Base-by-base conservation (phyloP, 1,140 invertebrate species). In the Antheraea pernyi region DNA sequence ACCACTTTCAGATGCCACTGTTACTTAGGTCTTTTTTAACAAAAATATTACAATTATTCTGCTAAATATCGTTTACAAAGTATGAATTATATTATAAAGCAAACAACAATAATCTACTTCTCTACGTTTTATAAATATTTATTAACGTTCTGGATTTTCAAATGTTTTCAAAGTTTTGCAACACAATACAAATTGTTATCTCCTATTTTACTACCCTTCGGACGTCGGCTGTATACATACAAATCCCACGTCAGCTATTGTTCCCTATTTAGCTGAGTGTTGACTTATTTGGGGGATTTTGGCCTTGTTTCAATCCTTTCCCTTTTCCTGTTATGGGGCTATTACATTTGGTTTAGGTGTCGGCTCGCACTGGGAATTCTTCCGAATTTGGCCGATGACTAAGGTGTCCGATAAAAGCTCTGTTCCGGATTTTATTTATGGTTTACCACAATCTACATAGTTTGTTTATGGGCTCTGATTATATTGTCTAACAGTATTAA, bases 341-440 rank as follows among this genome's bases (percentile, higher is more conserved):
- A 22, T 65, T 65, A 65, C 39, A 53, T 65, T 65, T n/a, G 64
- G 36, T 65, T 46, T 22, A 65, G 39, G 39, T 48, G 42, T 65
- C 30, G 39, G 30, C 62, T 16, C 18, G 42, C 11, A 65, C 64
- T 36, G 60, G 22, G 39, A 65, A 65, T 48, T 63, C 61, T 10
- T 22, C 64, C 64, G 64, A 19, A 39, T 65, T 65, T 65, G 64
- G 64, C 46, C 42, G 39, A 65, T 65, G 64, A 65, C 64, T 65
- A 65, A 65, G 39, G n/a, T 48, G 19, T 39, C 19, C 8, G 46
- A 65, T 65, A 65, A 65, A 42, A 46, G 64, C 37, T 65, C 46
- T 48, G 19, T 42, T 65, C 39, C 39, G 60, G 60, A 19, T 36
- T 36, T 61, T 61, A 61, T 30, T 61, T 61, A 61, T 61, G 10